Evolutionary conservation across 2,888 invertebrate genomes (phyloP).

Genomic region (Vanessa cardui): DNA sequence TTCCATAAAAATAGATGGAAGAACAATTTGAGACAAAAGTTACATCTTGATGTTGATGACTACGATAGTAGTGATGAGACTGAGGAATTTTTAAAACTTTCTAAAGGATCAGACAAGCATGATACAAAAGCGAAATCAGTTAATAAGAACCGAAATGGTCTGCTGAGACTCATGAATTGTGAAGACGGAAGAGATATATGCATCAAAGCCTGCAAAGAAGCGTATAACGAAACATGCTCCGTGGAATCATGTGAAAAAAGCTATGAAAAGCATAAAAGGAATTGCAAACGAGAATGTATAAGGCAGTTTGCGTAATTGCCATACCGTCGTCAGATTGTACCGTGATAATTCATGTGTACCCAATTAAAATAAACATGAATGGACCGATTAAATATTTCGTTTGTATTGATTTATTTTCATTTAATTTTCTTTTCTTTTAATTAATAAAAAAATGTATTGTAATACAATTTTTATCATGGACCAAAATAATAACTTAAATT

Average conservation of each 20-base stretch:
- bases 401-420: too few species aligned
- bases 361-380: too few species aligned
- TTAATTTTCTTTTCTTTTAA: too few species aligned
- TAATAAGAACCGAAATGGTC: conserved; percentile 1
- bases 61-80: not conserved
- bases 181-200: conserved; percentile 26
- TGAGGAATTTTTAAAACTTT: not conserved
- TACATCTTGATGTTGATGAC: conserved; percentile 1
- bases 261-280: conserved; percentile 23
- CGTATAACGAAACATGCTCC: conserved; percentile 28
- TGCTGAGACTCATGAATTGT: conserved; percentile 5
- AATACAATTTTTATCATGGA: too few species aligned
- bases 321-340: not conserved
- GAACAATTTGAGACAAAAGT: not conserved
- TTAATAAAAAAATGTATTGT: too few species aligned
- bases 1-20: not conserved
- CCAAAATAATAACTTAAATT: too few species aligned
- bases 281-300: conserved; percentile 33
- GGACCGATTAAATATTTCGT: too few species aligned
- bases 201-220: conserved; percentile 32
- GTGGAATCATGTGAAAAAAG: conserved; percentile 6
- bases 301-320: conserved; percentile 30
- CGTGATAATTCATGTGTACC: too few species aligned
- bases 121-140: not conserved
- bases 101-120: not conserved